Conservation (phyloP, 2,113 vertebrate species). For the Mobula birostris region DNA sequence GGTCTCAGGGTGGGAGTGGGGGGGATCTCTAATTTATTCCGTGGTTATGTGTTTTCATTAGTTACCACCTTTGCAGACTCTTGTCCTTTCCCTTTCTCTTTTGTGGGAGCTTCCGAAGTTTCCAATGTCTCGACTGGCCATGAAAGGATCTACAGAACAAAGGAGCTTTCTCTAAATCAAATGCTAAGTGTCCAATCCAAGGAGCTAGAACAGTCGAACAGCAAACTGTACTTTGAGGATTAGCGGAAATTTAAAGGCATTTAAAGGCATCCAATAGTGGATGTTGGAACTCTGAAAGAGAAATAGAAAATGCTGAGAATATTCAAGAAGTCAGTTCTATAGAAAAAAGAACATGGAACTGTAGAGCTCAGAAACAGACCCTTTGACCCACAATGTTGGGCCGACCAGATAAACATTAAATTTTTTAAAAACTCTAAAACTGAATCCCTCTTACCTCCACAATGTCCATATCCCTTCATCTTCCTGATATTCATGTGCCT, state of each 20-base stretch:
- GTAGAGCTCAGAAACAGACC: too few species aligned
- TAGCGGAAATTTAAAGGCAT: not conserved
- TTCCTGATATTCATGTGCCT: too few species aligned
- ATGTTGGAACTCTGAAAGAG: too few species aligned
- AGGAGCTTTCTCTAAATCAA: not conserved
- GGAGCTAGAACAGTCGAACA: not conserved
- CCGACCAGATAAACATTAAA: too few species aligned
- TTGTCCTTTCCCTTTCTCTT: conserved; percentile 37
- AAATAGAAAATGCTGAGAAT: too few species aligned
- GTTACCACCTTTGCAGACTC: conserved; percentile 38
- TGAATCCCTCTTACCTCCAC: too few species aligned
- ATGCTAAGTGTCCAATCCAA: not conserved
- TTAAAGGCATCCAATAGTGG: too few species aligned
- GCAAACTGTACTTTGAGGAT: not conserved
- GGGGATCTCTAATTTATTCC: not conserved
- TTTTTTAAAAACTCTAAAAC: too few species aligned
- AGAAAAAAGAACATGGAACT: too few species aligned
- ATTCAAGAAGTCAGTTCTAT: too few species aligned
- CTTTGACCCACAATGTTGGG: too few species aligned
- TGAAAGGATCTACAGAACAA: conserved; percentile 52
- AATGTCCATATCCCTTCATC: too few species aligned
- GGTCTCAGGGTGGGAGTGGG: not conserved
- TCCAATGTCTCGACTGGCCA: conserved; percentile 51
- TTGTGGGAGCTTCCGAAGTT: conserved; percentile 34
- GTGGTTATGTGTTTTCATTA: not conserved